phyloP scores from a whole-genome alignment of 1,140 invertebrate species.

The Vanessa atalanta region DNA sequence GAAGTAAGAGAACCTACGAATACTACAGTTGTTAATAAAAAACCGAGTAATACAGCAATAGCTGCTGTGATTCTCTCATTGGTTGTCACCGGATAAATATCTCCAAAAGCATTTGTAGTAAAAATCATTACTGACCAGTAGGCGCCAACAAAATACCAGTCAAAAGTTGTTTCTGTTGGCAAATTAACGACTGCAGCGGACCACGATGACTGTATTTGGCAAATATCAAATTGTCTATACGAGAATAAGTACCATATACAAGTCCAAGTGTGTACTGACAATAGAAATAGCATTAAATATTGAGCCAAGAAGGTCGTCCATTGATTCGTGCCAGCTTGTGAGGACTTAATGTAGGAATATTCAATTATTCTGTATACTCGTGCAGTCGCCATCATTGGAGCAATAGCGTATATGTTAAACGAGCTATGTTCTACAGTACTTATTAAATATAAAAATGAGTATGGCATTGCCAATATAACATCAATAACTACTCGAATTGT shows the following conservation, averaged over 20 bases:
- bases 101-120: conserved; percentile 71
- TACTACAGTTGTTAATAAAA: conserved; percentile 69
- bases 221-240: conserved; percentile 62
- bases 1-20: conserved; percentile 74
- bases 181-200: conserved; percentile 59
- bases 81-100: conserved; percentile 70
- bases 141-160: conserved; percentile 72
- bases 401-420: conserved; percentile 59
- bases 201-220: conserved; percentile 65
- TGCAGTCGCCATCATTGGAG: conserved; percentile 58
- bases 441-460: conserved; percentile 62
- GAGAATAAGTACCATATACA: conserved; percentile 71
- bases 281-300: conserved; percentile 66
- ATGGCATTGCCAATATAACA: conserved; percentile 66
- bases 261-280: conserved; percentile 71
- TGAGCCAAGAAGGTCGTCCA: conserved; percentile 74
- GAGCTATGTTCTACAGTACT: conserved; percentile 31
- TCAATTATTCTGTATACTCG: conserved; percentile 67
- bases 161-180: conserved; percentile 62
- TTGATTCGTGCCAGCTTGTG: conserved; percentile 74
- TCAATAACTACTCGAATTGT: conserved; percentile 60
- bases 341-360: conserved; percentile 70
- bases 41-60: conserved; percentile 66
- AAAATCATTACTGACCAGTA: conserved; percentile 74
- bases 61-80: conserved; percentile 64